These are phyloP conservation scores for Hucho hucho DNA, from an alignment of 2,113 vertebrate genomes.

Conservation along the genomic window DNA sequence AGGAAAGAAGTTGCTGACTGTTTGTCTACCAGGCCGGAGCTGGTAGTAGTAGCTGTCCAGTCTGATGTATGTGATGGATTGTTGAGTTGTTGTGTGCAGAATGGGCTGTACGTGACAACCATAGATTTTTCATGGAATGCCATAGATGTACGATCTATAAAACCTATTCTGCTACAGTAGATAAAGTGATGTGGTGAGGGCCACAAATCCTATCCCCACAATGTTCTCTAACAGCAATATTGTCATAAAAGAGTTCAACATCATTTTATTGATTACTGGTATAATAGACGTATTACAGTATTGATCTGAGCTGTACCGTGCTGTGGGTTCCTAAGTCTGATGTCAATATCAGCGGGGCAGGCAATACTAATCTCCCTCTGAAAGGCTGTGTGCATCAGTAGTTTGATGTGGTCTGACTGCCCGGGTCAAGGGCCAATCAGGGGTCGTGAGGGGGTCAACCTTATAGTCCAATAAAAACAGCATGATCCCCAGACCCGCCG, in stretches of 20 bases:
- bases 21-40: not conserved
- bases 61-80: no score
- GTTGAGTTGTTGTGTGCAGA: no score
- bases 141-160: no score
- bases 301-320: slow-evolving; percentile 35
- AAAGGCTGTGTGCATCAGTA: slow-evolving; percentile 50
- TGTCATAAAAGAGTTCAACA: no score
- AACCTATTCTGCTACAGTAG: no score
- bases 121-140: no score
- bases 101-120: no score
- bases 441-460: slow-evolving; percentile 66
- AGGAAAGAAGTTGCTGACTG: not conserved
- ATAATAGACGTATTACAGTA: slow-evolving; percentile 33
- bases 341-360: slow-evolving; percentile 58
- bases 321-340: slow-evolving; percentile 13
- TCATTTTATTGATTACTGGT: no score
- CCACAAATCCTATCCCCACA: no score
- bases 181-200: no score
- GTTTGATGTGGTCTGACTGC: slow-evolving; percentile 68
- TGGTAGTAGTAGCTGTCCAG: not conserved
- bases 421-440: slow-evolving; percentile 66
- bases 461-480: slow-evolving; percentile 75
- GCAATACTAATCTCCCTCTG: slow-evolving; percentile 46
- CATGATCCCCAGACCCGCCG: slow-evolving; percentile 54
- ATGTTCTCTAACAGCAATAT: no score